Percentiles rank a stretch among this genome's conserved stretches.
Evolutionary conservation across 2,888 invertebrate genomes (phyloP).

Genomic region (Drosophila barbarae): DNA sequence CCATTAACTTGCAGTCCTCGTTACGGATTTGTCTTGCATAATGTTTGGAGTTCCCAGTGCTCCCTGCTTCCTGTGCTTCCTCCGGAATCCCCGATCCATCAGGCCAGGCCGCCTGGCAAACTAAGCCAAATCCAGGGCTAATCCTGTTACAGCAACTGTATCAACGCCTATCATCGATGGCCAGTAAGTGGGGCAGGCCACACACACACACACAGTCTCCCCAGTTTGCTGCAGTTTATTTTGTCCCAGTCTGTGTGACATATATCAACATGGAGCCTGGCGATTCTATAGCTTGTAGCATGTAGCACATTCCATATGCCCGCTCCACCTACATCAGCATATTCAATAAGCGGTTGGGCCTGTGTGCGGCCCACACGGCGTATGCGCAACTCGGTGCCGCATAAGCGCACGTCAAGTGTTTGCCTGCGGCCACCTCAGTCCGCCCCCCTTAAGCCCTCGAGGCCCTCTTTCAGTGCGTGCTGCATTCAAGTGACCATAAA

Average conservation of each 20-base stretch:
- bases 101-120: constrained; percentile 16
- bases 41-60: constrained; percentile 20
- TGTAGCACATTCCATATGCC: constrained; percentile 4
- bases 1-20: constrained; percentile 35
- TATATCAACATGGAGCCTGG: constrained; percentile 42
- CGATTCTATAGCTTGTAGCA: constrained; percentile 5
- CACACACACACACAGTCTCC: neutral
- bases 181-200: constrained; percentile 33
- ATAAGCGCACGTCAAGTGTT: constrained; percentile 62
- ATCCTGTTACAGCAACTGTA: constrained; percentile 53
- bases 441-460: neutral
- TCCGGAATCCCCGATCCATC: constrained; percentile 2
- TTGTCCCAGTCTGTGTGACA: constrained; percentile 43
- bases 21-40: constrained; percentile 32
- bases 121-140: constrained; percentile 41
- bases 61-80: neutral
- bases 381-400: constrained; percentile 62
- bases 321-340: constrained; percentile 54
- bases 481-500: constrained; percentile 62
- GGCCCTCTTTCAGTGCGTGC: constrained; percentile 45
- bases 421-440: constrained; percentile 31
- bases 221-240: constrained; percentile 43
- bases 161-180: constrained; percentile 48
- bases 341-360: constrained; percentile 53
- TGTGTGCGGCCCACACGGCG: constrained; percentile 41